Evolutionary conservation across 2,797 vertebrate species (phyloP), one percentile per base, ranked within the genome.

Genomic region (Sebastes trivittatus): DNA sequence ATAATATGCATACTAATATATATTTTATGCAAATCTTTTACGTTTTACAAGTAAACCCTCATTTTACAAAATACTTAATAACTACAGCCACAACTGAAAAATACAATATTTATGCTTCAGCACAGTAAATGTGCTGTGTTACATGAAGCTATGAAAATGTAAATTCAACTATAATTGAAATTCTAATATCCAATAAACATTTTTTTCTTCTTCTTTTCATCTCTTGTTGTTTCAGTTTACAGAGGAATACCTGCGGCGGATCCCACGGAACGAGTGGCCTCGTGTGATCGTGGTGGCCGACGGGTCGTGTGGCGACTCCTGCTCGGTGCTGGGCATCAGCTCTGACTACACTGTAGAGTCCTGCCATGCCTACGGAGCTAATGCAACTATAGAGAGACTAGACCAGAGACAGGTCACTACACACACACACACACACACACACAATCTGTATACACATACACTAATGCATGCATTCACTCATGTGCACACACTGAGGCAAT

Each of bases 251-350:
- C 82, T 95, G 54, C 94, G 91, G 59, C 94, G 95, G 75, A 92
- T 95, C 74, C 93, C 94, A 1, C 83, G 75, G 22, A 84, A 75
- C 2, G 82, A 95, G 11, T 94, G 92, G 93, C 93, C 94, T 0
- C 90, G 95, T 36, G 93, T 96, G 34, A 89, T 93, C 9, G 87
- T 96, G 49, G 91, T 95, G 87, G 95, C 93, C 2, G 94, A 96
- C 6, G 94, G 95, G 52, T 96, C 94, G 0, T 95, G 92, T 49
- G 95, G 95, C 4, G 95, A 97, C 82, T 95, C 95, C n/a, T 96
- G 95, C 81, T 95, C 93, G 1, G 93, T 95, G 72, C 88, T 96
- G 85, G 94, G 95, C 36, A 95, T 97, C 88, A 96, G 94, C 89
- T 92, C 94, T 2, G 95, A 96, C 76, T 95, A 96, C 66, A 92